These are phyloP conservation scores for Pachypanchax playfairii DNA, from an alignment of 2,113 vertebrate species.

Conservation along the genomic window DNA sequence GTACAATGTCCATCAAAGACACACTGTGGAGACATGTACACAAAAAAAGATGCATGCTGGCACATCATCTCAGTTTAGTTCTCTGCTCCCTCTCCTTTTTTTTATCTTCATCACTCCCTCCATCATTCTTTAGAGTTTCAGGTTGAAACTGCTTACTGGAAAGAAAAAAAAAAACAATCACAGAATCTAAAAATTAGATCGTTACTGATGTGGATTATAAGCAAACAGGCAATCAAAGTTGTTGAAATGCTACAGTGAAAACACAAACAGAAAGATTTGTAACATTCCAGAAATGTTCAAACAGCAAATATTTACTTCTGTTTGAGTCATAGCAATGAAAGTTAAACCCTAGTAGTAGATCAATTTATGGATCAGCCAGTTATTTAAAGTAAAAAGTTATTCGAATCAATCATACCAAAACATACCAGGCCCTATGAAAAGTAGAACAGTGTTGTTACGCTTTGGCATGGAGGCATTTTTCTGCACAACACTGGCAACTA, in stretches of 20 bases:
- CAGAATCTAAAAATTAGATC: constrained; percentile 8
- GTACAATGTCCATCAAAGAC: constrained; percentile 51
- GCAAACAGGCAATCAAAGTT: constrained; percentile 19
- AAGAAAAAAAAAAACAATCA: constrained; percentile 33
- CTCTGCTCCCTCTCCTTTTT: constrained; percentile 1
- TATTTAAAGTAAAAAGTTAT: too few relatives aligned
- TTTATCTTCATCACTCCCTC: background rate
- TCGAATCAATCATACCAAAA: too few relatives aligned
- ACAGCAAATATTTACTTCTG: constrained; percentile 24
- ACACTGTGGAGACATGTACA: constrained; percentile 1
- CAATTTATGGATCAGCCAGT: too few relatives aligned
- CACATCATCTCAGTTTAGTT: constrained; percentile 35
- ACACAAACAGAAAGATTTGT: constrained; percentile 31
- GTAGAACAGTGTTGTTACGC: too few relatives aligned
- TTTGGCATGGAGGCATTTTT: too few relatives aligned
- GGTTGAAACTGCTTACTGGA: constrained; percentile 28
- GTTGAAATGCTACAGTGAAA: constrained; percentile 23
- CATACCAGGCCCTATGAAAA: too few relatives aligned
- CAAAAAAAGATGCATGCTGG: constrained; percentile 15
- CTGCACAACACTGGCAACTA: too few relatives aligned
- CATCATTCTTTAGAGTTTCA: constrained; percentile 29
- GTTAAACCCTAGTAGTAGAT: background rate
- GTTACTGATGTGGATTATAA: constrained; percentile 6
- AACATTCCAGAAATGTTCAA: constrained; percentile 44
- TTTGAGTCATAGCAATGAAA: constrained; percentile 23